phyloP scores from a whole-genome alignment of 2,113 vertebrate genomes.

The Lethenteron reissneri region DNA sequence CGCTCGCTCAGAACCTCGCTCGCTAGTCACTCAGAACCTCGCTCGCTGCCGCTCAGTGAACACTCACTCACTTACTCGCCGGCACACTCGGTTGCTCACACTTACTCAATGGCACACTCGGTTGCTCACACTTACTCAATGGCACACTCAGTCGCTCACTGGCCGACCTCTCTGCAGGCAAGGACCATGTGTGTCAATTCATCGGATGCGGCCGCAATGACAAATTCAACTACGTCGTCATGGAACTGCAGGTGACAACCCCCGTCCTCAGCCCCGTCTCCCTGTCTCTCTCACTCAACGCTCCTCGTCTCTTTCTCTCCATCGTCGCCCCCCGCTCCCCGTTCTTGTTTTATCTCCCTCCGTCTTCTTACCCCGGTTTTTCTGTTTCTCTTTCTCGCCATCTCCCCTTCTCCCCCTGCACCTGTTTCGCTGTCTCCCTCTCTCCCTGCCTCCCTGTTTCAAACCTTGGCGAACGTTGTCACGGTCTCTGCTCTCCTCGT shows the following conservation, averaged over 20 bases:
- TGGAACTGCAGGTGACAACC: constrained; percentile 75
- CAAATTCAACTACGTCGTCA: constrained; percentile 94
- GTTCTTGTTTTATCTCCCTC: too few species aligned
- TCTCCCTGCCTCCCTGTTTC: too few species aligned
- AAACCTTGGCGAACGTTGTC: too few species aligned
- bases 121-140: not conserved
- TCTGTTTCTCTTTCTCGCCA: too few species aligned
- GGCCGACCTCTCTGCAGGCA: constrained; percentile 28
- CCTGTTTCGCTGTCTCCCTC: too few species aligned
- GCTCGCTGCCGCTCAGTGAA: not conserved
- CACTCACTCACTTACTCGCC: not conserved
- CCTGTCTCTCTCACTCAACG: not conserved
- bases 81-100: too few species aligned
- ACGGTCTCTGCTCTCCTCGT: too few species aligned
- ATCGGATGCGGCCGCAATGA: constrained; percentile 92
- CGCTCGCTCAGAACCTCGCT: not conserved
- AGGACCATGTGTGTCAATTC: constrained; percentile 90
- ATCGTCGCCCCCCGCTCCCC: too few species aligned
- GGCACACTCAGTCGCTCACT: not conserved
- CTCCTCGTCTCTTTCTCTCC: constrained; percentile 7
- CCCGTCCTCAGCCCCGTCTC: constrained; percentile 7
- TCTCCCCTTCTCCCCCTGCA: too few species aligned
- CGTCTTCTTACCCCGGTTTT: too few species aligned
- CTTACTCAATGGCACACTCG: not conserved
- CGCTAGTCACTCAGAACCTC: not conserved